Percentiles rank a stretch among this genome's conserved stretches.
Conservation (phyloP, 2,113 vertebrate species). For the Ophthalmotilapia sp. region DNA sequence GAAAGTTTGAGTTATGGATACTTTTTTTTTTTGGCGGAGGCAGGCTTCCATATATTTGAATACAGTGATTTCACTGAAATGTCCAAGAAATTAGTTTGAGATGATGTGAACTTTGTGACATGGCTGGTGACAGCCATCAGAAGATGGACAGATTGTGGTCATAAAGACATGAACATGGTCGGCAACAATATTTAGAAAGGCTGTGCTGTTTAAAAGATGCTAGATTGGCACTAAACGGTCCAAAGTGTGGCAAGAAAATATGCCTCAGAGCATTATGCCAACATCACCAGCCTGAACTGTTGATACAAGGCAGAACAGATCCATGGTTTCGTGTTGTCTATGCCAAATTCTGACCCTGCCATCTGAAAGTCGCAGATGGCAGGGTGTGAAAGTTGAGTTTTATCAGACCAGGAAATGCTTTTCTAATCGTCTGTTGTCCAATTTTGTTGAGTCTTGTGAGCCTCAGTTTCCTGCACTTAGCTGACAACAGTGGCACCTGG, state of each 20-base stretch:
- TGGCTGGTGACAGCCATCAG: not conserved
- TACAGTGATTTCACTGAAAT: accelerated
- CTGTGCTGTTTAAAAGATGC: not conserved
- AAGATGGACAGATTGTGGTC: not conserved
- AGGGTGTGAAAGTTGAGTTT: not conserved
- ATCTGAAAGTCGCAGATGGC: not conserved
- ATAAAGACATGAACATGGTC: not conserved
- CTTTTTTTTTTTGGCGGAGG: accelerated
- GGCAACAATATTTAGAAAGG: not conserved
- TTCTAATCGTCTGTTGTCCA: not conserved
- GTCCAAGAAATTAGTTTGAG: not conserved
- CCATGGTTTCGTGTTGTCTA: not conserved
- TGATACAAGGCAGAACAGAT: not conserved
- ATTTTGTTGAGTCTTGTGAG: not conserved
- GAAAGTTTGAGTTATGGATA: accelerated
- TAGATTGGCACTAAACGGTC: not conserved
- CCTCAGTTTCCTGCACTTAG: not conserved
- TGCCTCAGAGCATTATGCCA: not conserved
- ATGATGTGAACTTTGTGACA: not conserved
- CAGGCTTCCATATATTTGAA: not conserved
- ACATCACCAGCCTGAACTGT: not conserved
- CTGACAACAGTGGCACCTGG: not conserved
- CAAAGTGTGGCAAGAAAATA: not conserved
- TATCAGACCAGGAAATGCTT: not conserved
- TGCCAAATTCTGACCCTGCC: not conserved